Conservation (phyloP, 2,888 invertebrate genomes). For the Caenorhabditis afra region DNA sequence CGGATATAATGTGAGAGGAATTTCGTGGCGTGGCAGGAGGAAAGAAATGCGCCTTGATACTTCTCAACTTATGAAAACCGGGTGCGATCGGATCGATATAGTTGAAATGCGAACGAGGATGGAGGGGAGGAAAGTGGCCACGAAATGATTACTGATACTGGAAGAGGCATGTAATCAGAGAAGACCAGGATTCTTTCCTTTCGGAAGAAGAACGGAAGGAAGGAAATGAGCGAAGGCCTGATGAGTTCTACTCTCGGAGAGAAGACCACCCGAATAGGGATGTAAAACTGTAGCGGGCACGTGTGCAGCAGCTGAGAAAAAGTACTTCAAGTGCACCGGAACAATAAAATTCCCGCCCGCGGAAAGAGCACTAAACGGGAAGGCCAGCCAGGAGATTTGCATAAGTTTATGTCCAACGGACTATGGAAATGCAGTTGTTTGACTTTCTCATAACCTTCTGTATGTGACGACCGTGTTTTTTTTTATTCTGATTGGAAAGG, state of each 20-base stretch:
- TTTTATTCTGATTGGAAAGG: conserved; percentile 11
- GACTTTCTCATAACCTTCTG: conserved; percentile 40
- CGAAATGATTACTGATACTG: background rate
- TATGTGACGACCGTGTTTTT: conserved; percentile 7
- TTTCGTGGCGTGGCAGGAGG: conserved; percentile 14
- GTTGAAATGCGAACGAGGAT: conserved; percentile 4
- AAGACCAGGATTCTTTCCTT: too few species aligned
- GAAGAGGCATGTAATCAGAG: background rate
- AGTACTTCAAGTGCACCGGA: background rate
- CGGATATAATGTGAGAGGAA: conserved; percentile 28
- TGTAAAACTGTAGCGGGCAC: conserved; percentile 20
- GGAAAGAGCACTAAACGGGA: background rate
- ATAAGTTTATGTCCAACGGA: background rate
- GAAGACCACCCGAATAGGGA: too few species aligned
- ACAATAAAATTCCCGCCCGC: background rate
- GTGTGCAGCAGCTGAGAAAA: conserved; percentile 35
- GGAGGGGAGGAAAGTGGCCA: background rate
- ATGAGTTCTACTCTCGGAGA: too few species aligned
- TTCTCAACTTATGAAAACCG: conserved; percentile 30
- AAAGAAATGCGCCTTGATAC: background rate
- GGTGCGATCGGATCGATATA: conserved; percentile 3
- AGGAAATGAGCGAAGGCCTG: too few species aligned
- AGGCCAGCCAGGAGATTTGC: conserved; percentile 16
- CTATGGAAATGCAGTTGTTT: conserved; percentile 27
- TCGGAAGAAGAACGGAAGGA: too few species aligned